Base-by-base conservation (phyloP, 2,113 vertebrate species). In the Grallaria varia region DNA sequence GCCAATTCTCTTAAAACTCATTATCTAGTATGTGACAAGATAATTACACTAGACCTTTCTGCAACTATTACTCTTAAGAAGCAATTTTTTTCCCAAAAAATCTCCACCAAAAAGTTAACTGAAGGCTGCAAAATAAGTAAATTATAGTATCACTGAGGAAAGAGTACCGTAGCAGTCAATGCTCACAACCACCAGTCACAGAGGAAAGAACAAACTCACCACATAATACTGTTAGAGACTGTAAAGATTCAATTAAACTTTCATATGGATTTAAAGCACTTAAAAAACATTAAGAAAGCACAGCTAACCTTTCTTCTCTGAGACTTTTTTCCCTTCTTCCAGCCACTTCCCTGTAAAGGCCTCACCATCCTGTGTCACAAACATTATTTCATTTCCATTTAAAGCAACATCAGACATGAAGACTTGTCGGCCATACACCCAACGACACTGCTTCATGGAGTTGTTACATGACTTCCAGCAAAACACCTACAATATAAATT, bases 401-500 rank as follows among this genome's bases (percentile, higher is more conserved):
- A 99, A 98, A 80, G 99, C 98, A 69, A 99, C 98, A 85, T 99
- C 99, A 3, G 98, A 98, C 98, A 99, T 98, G 96, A 99, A 99
- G 93, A 99, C 99, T 96, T 99, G 99, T 12, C 99, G 99, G 49
- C 98, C 98, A 31, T 99, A 99, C 28, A 98, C 98, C 99, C 99
- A 99, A 80, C 99, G 98, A 96, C 99, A 99, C 86, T 98, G 99
- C 96, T 98, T 99, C 96, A 99, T 97, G 27, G 98, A 98, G 95
- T 96, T 98, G 93, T 96, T 98, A 5, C 97, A 96, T 22, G 99
- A 98, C 63, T 98, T 98, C 99, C 99, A 99, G 92, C 98, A 99
- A 93, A 99, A 99, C 63, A 99, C 99, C 99, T 99, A 93, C 28
- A 95, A 84, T 9, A 89, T 4, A 14, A 91, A 33, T 18, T 45